Evolutionary conservation across 1,140 invertebrate genomes (phyloP), one percentile per base, ranked within the genome.

Genomic region (Caenorhabditis inopinata): DNA sequence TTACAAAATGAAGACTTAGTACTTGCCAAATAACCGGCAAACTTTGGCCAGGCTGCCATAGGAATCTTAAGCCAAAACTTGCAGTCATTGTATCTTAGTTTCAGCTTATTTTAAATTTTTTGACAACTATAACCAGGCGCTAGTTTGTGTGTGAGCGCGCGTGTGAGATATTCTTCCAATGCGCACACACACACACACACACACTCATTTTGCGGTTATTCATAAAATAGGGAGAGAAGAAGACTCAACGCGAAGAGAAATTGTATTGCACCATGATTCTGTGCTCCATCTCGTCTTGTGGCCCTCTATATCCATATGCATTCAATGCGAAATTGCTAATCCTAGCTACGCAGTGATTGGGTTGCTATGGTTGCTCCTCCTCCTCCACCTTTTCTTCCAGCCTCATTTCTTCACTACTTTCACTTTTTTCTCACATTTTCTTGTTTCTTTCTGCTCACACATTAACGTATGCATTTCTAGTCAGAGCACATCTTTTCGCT

Each of bases 161-260:
- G 58, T 68, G 58, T 21, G 58, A 68, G 29, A 68, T 68, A 9
- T 68, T 42, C 38, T 14, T 14, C 38, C 58, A 38, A 18, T 29
- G 38, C n/a, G 58, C 58, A 38, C n/a, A n/a, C n/a, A n/a, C n/a
- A n/a, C n/a, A n/a, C n/a, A n/a, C n/a, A n/a, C n/a, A n/a, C n/a
- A n/a, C n/a, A 68, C 58, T 68, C 58, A 68, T 68, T 68, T 68
- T 68, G 32, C 32, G 58, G 58, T 68, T 68, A 68, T 68, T 68
- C 58, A 68, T 68, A 38, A 68, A 68, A 68, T 42, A 18, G 32
- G 38, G 25, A 68, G 58, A 32, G 32, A 32, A 16, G 7, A 29
- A 58, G 51, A 6, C 18, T 7, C n/a, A 21, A n/a, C 9, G 23
- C 3, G 23, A 27, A 53, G 9, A 32, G 12, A 58, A 21, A 27